These are phyloP conservation scores for Akabosia matsudoensis DNA, from an alignment of 1,140 invertebrate species.

Conservation along the genomic window DNA sequence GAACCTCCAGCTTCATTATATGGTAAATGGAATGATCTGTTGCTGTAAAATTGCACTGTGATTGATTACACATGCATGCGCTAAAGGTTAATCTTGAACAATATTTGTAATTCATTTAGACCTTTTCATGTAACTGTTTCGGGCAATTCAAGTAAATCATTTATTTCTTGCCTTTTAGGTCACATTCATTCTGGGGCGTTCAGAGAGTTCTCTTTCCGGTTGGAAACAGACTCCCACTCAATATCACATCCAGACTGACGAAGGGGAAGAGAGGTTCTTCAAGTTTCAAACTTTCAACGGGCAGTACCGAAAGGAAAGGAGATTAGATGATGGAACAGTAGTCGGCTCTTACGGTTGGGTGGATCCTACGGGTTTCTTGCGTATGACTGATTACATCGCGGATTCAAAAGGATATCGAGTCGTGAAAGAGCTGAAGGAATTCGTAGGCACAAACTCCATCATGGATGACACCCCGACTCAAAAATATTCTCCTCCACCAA, in stretches of 20 bases:
- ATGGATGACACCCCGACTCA: slow-evolving; percentile 15
- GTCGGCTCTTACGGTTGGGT: slow-evolving; percentile 74
- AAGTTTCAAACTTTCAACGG: slow-evolving; percentile 81
- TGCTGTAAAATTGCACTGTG: no score
- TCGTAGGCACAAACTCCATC: slow-evolving; percentile 43
- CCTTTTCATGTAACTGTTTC: background rate
- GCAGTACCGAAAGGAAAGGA: slow-evolving; percentile 81
- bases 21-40: no score
- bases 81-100: no score
- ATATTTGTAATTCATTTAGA: background rate
- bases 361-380: slow-evolving; percentile 72
- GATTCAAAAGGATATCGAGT: slow-evolving; percentile 47
- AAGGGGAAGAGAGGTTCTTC: slow-evolving; percentile 68
- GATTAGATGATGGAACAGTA: slow-evolving; percentile 57
- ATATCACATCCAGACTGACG: slow-evolving; percentile 88
- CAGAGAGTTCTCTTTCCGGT: slow-evolving; percentile 48
- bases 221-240: slow-evolving; percentile 63
- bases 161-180: background rate
- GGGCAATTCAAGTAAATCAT: background rate
- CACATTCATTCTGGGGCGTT: background rate
- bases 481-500: slow-evolving; percentile 6
- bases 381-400: slow-evolving; percentile 81
- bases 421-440: slow-evolving; percentile 46
- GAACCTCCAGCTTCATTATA: no score
- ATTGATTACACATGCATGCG: no score